A percentile compares a stretch with the other conserved stretches of the same genome.
These are phyloP conservation scores for Ceratosolen fusciceps DNA, from an alignment of 1,140 invertebrate genomes.

Conservation along the genomic window DNA sequence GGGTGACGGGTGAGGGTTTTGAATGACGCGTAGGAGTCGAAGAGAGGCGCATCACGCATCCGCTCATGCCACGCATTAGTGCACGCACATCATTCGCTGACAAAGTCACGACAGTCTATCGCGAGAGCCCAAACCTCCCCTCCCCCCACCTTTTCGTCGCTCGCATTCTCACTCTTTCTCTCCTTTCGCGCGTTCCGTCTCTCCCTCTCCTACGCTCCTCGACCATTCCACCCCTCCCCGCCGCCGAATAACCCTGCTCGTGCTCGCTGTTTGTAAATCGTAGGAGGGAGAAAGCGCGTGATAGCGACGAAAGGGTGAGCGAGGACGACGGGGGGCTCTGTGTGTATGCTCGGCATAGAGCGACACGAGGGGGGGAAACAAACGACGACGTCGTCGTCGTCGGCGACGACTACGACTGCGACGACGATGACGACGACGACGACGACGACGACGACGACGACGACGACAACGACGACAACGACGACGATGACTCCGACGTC, in stretches of 20 bases:
- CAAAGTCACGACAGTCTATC: conserved; percentile 45
- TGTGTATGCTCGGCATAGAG: no score
- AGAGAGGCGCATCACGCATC: conserved; percentile 34
- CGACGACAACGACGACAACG: conserved; percentile 18
- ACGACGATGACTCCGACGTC: background rate
- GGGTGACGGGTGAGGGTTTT: background rate
- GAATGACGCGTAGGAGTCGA: conserved; percentile 35
- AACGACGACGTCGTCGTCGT: no score
- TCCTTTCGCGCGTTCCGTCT: conserved; percentile 1
- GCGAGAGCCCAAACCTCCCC: conserved; percentile 10
- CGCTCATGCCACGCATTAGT: conserved; percentile 36
- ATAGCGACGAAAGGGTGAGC: conserved; percentile 47
- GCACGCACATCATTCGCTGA: conserved; percentile 42
- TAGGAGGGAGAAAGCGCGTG: conserved; percentile 28
- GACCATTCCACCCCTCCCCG: no score
- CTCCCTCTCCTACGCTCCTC: conserved; percentile 42
- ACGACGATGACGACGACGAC: no score
- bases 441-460: no score
- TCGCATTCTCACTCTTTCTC: conserved; percentile 25
- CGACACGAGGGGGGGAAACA: no score
- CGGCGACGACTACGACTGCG: no score
- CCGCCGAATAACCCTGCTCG: no score
- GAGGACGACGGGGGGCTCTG: conserved; percentile 25
- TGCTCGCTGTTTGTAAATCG: conserved; percentile 43
- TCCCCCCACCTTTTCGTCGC: conserved; percentile 24